Base-by-base conservation (phyloP, 2,888 invertebrate species). In the Tetrapedia diversipes region DNA sequence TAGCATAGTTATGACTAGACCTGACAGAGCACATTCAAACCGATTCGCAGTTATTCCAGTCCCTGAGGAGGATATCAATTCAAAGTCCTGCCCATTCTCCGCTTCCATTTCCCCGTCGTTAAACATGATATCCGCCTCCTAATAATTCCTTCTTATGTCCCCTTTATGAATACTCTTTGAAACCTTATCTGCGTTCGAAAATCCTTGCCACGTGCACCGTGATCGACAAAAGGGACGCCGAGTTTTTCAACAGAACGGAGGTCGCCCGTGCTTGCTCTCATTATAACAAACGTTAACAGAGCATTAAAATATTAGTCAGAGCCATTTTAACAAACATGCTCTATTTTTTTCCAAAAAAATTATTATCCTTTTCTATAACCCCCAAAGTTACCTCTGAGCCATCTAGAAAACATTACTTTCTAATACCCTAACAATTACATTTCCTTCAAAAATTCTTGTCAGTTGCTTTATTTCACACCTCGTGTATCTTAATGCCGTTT, bases 1-100 rank as follows among this genome's bases (percentile, higher is more conserved):
- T n/a, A 65, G 64, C 64, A 61, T 60, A 39, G 49, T 59, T 54
- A 66, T 53, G 60, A 45, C 63, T 41, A 49, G 57, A n/a, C 61
- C 80, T 74, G 81, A 83, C 82, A 73, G 83, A 59, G 77, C 79
- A 69, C 59, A 49, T 68, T 77, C 77, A 64, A 65, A 82, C 66
- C 57, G 70, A 82, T 77, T 84, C 74, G 76, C 79, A 83, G 82
- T 86, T 86, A 86, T 77, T 67, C 80, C 60, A 70, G 61, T 67
- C 67, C 79, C 72, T 67, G 60, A 73, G 59, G 71, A 69, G 73
- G 72, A 81, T 77, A 70, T 79, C 75, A 61, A 69, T 66, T 77
- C 73, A 59, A 51, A 4, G 1, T 34, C 56, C 74, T 64, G 47
- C 34, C 72, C 51, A 69, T 82, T 84, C 78, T 60, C 66, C 43